Percentiles rank a stretch among this genome's conserved stretches.
These are phyloP conservation scores for Pseudomyrmex gracilis DNA, from an alignment of 1,140 invertebrate genomes.

Conservation along the genomic window DNA sequence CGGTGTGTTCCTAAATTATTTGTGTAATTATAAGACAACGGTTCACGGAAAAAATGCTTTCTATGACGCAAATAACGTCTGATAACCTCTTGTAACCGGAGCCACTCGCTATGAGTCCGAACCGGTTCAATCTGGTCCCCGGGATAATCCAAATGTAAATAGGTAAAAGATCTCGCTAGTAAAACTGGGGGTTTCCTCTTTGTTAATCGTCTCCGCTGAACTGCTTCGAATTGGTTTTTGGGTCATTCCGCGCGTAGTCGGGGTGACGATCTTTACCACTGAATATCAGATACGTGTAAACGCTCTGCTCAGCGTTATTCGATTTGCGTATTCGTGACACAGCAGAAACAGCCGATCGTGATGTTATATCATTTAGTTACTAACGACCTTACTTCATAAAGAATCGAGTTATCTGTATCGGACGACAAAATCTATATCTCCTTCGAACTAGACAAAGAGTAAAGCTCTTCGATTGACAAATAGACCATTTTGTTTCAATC, in stretches of 20 bases:
- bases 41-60: not conserved
- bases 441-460: too few relatives aligned
- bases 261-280: conserved; percentile 8
- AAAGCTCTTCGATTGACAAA: not conserved
- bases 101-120: not conserved
- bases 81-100: not conserved
- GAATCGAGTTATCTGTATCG: too few relatives aligned
- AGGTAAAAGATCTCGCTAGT: conserved; percentile 36
- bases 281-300: not conserved
- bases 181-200: conserved; percentile 42
- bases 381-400: not conserved
- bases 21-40: not conserved
- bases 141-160: conserved; percentile 41
- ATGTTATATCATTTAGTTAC: not conserved
- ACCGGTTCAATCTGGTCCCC: conserved; percentile 37
- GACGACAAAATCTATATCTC: too few relatives aligned
- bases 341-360: not conserved
- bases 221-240: conserved; percentile 61
- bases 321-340: not conserved
- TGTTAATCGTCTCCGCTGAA: not conserved
- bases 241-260: conserved; percentile 1
- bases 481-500: too few relatives aligned
- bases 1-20: not conserved
- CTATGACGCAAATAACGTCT: conserved; percentile 16
- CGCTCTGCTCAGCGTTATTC: not conserved